Evolutionary conservation across 2,797 vertebrate genomes (phyloP).

Genomic region (Epinephelus coioides): DNA sequence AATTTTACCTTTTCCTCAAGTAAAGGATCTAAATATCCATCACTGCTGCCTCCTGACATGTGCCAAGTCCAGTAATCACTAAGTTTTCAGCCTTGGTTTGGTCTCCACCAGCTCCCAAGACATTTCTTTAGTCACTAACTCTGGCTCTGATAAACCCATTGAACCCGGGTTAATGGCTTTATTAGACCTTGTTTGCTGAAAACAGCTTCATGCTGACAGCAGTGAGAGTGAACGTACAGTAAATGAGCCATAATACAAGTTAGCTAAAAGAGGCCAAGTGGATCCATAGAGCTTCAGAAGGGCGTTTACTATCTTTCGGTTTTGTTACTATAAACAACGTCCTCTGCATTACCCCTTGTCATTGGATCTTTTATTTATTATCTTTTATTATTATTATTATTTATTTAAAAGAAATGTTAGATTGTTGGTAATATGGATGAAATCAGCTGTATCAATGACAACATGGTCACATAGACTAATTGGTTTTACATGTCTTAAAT

Average conservation of each 20-base stretch:
- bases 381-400: too few species aligned
- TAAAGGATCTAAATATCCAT: too few species aligned
- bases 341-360: too few species aligned
- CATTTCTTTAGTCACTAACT: neutral
- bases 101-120: neutral
- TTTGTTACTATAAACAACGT: neutral
- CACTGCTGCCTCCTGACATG: too few species aligned
- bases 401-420: neutral
- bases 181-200: conserved; percentile 3
- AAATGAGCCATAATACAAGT: conserved; percentile 17
- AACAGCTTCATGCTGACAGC: conserved; percentile 7
- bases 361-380: neutral
- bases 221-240: neutral
- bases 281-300: neutral
- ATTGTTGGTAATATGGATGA: neutral
- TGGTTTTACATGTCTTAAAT: neutral
- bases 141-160: neutral
- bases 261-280: neutral
- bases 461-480: too few species aligned
- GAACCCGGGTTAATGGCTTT: neutral
- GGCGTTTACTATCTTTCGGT: neutral
- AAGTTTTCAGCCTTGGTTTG: neutral
- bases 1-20: too few species aligned
- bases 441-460: neutral
- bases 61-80: neutral